phyloP scores from a whole-genome alignment of 2,797 vertebrate genomes.

The Chloroceryle inda region DNA sequence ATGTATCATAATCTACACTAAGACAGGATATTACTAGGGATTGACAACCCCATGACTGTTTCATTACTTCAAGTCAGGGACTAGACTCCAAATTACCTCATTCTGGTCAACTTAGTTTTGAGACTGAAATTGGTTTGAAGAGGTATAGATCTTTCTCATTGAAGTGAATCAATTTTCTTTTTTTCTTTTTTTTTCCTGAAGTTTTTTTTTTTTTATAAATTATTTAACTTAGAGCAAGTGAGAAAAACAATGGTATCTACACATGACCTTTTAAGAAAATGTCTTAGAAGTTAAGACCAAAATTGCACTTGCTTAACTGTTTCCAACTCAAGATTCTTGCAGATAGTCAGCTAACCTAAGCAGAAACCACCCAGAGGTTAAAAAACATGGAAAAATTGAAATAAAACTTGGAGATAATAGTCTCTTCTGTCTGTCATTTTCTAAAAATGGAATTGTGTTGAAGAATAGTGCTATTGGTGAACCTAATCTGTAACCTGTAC shows the following conservation, averaged over 20 bases:
- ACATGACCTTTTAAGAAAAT: rapidly evolving
- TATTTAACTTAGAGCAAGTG: background rate
- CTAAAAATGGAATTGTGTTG: background rate
- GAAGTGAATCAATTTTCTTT: background rate
- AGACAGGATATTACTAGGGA: background rate
- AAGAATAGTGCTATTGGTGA: background rate
- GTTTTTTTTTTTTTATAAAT: background rate
- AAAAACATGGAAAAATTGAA: background rate
- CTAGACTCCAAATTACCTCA: background rate
- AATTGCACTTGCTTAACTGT: background rate
- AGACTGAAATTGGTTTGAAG: background rate
- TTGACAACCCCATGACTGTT: background rate
- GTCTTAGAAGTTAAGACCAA: background rate
- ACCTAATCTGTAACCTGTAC: background rate
- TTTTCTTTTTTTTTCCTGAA: too few species aligned
- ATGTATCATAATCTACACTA: background rate
- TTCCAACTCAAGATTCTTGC: background rate
- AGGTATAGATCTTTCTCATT: rapidly evolving
- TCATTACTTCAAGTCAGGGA: background rate
- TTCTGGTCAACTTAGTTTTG: background rate
- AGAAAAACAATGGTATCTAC: background rate
- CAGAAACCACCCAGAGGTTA: background rate
- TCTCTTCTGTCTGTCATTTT: background rate
- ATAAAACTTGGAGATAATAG: background rate
- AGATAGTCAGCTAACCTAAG: background rate